Conservation (phyloP, 2,888 invertebrate species). For the Cremastobaeus sp. region DNA sequence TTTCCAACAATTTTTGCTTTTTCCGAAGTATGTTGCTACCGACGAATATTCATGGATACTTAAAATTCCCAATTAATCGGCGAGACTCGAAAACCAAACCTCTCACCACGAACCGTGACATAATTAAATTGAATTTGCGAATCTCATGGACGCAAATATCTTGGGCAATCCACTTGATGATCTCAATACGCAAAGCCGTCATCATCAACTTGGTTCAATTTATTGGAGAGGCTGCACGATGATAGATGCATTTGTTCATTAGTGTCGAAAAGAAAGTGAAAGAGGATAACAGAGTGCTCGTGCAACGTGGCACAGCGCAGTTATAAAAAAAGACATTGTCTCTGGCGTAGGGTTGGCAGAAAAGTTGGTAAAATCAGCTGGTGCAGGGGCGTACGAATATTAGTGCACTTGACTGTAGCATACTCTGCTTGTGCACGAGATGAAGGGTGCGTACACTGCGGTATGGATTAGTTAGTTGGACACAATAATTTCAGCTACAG, state of each 20-base stretch:
- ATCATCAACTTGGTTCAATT: background rate
- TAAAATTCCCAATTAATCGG: too few species aligned
- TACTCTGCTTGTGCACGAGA: constrained; percentile 70
- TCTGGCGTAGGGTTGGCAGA: constrained; percentile 28
- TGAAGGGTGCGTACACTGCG: constrained; percentile 73
- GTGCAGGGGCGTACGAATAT: constrained; percentile 55
- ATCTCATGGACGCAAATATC: constrained; percentile 16
- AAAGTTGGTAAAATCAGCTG: constrained; percentile 57
- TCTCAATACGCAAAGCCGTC: constrained; percentile 19
- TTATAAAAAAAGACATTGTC: constrained; percentile 46
- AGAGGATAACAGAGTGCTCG: constrained; percentile 36
- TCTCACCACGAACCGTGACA: too few species aligned
- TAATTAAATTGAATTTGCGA: constrained; percentile 18
- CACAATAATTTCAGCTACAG: constrained; percentile 73
- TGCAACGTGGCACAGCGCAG: constrained; percentile 6
- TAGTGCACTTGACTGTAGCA: constrained; percentile 75
- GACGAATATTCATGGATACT: too few species aligned
- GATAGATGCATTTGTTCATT: constrained; percentile 42
- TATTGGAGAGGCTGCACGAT: background rate
- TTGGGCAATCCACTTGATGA: constrained; percentile 40
- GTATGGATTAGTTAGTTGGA: constrained; percentile 76
- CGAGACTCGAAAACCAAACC: too few species aligned
- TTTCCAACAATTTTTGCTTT: too few species aligned
- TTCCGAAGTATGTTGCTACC: too few species aligned
- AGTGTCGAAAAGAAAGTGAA: constrained; percentile 49